Evolutionary conservation across 2,113 vertebrate species (phyloP).

Genomic region (Barnardius zonarius): DNA sequence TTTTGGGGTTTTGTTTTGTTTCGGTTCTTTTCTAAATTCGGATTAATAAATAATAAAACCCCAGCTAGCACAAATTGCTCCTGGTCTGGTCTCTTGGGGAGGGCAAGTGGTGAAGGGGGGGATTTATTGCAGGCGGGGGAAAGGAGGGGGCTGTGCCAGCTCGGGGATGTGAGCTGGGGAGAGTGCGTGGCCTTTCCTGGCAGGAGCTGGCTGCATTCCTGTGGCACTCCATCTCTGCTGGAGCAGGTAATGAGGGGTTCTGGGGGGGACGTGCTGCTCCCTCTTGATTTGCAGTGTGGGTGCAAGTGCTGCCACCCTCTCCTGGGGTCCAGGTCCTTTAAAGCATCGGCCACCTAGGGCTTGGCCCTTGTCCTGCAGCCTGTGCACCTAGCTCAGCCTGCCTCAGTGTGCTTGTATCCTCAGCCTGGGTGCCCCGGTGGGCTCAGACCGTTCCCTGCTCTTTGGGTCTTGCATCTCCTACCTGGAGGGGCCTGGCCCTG

Average conservation of each 20-base stretch:
- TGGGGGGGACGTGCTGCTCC: background rate
- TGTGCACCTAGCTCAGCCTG: no score
- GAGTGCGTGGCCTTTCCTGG: fast-evolving
- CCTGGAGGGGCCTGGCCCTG: background rate
- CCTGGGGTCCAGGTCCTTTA: fast-evolving
- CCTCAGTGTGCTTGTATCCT: background rate
- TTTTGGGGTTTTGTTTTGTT: background rate
- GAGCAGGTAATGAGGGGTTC: background rate
- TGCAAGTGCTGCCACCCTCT: fast-evolving
- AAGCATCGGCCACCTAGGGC: background rate
- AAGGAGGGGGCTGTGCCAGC: background rate
- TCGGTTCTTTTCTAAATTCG: background rate
- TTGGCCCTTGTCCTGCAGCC: background rate
- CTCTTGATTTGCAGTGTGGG: background rate
- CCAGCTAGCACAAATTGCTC: background rate
- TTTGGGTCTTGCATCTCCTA: background rate
- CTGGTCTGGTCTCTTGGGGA: background rate
- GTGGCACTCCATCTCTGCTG: background rate
- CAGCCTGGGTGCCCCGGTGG: background rate
- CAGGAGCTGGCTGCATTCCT: background rate
- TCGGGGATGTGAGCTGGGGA: background rate
- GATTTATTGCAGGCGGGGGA: background rate
- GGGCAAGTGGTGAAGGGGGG: background rate
- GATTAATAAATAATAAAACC: conserved; percentile 55
- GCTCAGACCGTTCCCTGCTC: background rate